phyloP scores from a whole-genome alignment of 2,888 invertebrate species.

The Listrodromus nycthemerus region DNA sequence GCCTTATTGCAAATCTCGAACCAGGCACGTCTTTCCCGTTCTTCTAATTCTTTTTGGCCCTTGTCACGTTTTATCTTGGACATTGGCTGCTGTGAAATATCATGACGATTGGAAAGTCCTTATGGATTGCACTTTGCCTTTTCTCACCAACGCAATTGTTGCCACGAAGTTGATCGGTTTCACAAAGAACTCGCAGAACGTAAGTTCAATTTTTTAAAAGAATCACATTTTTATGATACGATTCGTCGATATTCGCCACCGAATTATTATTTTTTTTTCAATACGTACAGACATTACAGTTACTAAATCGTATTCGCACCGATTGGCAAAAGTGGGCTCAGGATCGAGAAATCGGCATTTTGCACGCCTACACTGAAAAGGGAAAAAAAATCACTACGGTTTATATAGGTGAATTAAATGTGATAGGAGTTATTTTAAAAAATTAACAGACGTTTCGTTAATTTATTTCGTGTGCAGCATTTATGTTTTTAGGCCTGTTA shows the following conservation, averaged over 20 bases:
- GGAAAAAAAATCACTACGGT: conserved; percentile 27
- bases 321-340: not conserved
- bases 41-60: not conserved
- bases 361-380: not conserved
- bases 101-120: conserved; percentile 25
- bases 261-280: not conserved
- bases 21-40: not conserved
- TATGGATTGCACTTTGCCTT: conserved; percentile 17
- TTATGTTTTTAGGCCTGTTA: conserved; percentile 8
- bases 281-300: not conserved
- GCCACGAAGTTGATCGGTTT: conserved; percentile 7
- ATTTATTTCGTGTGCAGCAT: conserved; percentile 4
- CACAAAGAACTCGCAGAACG: conserved; percentile 17
- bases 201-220: not conserved
- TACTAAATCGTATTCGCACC: not conserved
- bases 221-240: not conserved
- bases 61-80: conserved; percentile 6
- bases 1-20: not conserved
- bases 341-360: not conserved
- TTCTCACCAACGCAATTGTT: not conserved
- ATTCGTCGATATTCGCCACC: not conserved
- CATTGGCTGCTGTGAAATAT: conserved; percentile 22
- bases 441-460: not conserved
- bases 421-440: not conserved
- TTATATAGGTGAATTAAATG: conserved; percentile 38